These are phyloP conservation scores for Nineta flava DNA, from an alignment of 2,888 invertebrate species.

Conservation along the genomic window DNA sequence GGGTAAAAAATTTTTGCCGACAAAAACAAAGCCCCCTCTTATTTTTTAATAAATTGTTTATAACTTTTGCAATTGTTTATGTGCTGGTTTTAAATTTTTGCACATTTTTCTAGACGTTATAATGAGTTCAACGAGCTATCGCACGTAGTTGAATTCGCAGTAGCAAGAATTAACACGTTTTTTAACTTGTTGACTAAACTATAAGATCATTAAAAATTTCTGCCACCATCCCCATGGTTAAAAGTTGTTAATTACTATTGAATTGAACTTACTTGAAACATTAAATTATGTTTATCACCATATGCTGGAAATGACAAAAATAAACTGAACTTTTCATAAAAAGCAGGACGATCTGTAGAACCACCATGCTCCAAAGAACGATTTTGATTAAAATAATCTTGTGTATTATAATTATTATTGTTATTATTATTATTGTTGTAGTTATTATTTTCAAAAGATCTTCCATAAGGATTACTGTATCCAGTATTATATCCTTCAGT, in stretches of 20 bases:
- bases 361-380: constrained; percentile 10
- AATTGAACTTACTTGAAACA: constrained; percentile 49
- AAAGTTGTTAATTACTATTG: neutral
- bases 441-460: constrained; percentile 8
- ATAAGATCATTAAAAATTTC: constrained; percentile 3
- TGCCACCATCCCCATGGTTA: neutral
- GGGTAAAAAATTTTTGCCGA: too few relatives aligned
- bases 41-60: too few relatives aligned
- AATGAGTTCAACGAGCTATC: too few relatives aligned
- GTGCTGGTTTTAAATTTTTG: too few relatives aligned
- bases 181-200: too few relatives aligned
- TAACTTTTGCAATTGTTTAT: too few relatives aligned
- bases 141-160: too few relatives aligned
- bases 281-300: constrained; percentile 52
- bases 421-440: constrained; percentile 15
- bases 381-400: constrained; percentile 5
- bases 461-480: constrained; percentile 11
- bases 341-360: constrained; percentile 13
- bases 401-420: constrained; percentile 16
- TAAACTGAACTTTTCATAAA: constrained; percentile 47
- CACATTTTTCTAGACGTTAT: too few relatives aligned
- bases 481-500: constrained; percentile 3
- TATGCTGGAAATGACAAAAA: constrained; percentile 57
- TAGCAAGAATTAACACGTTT: too few relatives aligned
- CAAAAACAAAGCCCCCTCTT: too few relatives aligned